Evolutionary conservation across 2,797 vertebrate species (phyloP).

Genomic region (Tapera naevia): DNA sequence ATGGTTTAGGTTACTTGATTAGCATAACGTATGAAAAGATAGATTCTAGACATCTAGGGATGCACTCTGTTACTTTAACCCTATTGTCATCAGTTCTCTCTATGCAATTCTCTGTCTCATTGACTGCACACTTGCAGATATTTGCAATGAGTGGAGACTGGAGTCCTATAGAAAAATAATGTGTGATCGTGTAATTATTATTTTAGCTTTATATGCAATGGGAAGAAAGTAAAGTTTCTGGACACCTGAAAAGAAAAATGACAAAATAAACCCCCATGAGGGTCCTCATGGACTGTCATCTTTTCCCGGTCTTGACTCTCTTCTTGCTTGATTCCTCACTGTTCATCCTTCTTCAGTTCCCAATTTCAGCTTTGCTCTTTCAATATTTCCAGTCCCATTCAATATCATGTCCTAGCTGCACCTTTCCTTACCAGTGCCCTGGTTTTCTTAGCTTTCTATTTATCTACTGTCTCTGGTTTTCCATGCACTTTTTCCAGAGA

Average conservation of each 20-base stretch:
- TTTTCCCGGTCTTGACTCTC: background rate
- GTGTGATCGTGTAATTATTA: background rate
- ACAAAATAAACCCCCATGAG: no score
- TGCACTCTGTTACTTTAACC: background rate
- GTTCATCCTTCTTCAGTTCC: background rate
- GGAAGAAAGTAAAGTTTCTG: background rate
- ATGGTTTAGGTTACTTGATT: background rate
- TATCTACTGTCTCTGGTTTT: background rate
- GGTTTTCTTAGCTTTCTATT: background rate
- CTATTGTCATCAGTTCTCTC: background rate
- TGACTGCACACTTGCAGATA: background rate
- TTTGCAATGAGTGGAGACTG: background rate
- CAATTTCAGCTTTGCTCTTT: background rate
- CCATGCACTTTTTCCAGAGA: background rate
- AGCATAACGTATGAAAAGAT: background rate
- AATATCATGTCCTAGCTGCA: accelerated
- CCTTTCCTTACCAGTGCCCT: background rate
- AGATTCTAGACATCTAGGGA: background rate
- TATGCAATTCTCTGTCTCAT: background rate
- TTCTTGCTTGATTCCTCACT: background rate
- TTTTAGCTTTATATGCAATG: background rate
- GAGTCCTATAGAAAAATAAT: background rate
- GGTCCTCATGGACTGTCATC: background rate
- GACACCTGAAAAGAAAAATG: background rate
- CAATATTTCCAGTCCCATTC: background rate